These are phyloP conservation scores for Acanthococcus lagerstroemiae DNA, from an alignment of 2,888 invertebrate genomes.

Conservation along the genomic window DNA sequence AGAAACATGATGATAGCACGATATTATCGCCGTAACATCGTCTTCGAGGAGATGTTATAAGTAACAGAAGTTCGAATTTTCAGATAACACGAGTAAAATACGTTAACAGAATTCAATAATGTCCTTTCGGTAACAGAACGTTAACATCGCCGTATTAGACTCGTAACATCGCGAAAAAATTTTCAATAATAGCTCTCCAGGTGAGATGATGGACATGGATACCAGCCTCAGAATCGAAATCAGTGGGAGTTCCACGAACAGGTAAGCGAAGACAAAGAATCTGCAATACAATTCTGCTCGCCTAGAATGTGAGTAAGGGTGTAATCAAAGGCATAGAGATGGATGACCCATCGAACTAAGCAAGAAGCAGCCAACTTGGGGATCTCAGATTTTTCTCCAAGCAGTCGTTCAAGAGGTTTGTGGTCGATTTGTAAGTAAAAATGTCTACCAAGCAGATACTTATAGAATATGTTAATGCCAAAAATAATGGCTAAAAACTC, in stretches of 20 bases:
- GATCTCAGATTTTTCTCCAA: constrained; percentile 8
- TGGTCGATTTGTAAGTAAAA: constrained; percentile 22
- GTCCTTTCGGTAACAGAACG: too few species aligned
- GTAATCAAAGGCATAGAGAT: constrained; percentile 18
- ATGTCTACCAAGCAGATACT: not conserved
- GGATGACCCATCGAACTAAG: constrained; percentile 5
- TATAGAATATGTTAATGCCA: constrained; percentile 1
- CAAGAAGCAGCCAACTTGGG: constrained; percentile 9
- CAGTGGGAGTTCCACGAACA: not conserved
- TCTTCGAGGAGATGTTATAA: too few species aligned
- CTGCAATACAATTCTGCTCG: constrained; percentile 4
- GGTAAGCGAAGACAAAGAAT: constrained; percentile 17
- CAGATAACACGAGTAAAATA: too few species aligned
- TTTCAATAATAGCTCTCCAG: too few species aligned
- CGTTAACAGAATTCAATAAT: too few species aligned
- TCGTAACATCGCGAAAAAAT: too few species aligned
- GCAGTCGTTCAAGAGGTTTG: constrained; percentile 2
- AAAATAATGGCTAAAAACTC: constrained; percentile 11
- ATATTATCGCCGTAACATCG: too few species aligned
- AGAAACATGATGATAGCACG: too few species aligned
- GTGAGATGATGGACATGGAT: too few species aligned
- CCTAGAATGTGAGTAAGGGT: constrained; percentile 12
- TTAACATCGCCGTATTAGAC: too few species aligned
- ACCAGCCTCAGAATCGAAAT: too few species aligned
- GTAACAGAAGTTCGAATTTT: too few species aligned